phyloP scores from a whole-genome alignment of 2,797 vertebrate species.

The Phataginus tetradactyla region DNA sequence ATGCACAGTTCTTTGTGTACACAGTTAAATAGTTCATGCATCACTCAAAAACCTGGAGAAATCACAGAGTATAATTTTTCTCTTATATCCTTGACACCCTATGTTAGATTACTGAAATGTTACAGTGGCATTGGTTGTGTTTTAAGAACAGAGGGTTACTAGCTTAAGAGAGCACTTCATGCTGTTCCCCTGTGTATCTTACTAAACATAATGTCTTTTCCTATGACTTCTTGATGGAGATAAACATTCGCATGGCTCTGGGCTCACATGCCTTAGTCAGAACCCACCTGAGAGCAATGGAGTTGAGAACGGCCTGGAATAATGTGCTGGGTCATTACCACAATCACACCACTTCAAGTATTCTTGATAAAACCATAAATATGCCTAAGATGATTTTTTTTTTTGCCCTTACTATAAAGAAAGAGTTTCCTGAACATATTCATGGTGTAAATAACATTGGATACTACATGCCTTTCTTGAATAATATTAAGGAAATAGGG shows the following conservation, averaged over 20 bases:
- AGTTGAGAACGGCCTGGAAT: background rate
- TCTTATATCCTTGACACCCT: background rate
- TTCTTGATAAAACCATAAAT: background rate
- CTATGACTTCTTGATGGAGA: background rate
- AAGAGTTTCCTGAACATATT: background rate
- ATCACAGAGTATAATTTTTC: background rate
- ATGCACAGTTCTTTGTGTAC: background rate
- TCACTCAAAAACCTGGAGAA: constrained; percentile 12
- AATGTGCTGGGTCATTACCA: background rate
- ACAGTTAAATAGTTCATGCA: background rate
- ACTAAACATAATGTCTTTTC: background rate
- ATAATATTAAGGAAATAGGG: background rate
- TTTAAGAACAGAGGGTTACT: constrained; percentile 24
- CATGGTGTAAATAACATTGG: background rate
- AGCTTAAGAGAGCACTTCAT: background rate
- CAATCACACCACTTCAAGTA: background rate
- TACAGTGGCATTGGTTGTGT: background rate
- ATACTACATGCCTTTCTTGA: background rate
- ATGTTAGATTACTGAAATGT: constrained; percentile 12
- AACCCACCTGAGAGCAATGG: background rate
- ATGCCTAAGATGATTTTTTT: background rate
- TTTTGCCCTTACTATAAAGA: background rate
- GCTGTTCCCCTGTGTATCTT: background rate
- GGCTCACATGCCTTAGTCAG: background rate
- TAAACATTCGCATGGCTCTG: background rate